Conservation (phyloP, 2,797 vertebrate species). For the Gambelia wislizenii region DNA sequence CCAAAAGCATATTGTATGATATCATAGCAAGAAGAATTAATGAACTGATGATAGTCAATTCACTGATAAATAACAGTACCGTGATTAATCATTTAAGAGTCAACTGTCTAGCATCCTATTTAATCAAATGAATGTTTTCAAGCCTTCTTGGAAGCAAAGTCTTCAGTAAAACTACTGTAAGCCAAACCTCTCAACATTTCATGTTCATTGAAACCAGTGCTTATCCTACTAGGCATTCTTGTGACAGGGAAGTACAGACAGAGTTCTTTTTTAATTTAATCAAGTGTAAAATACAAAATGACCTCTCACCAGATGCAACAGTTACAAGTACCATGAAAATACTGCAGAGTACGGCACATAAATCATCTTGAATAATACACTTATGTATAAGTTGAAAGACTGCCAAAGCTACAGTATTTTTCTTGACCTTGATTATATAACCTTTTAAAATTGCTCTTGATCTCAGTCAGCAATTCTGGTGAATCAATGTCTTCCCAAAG, state of each 20-base stretch:
- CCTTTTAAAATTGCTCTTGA: not conserved
- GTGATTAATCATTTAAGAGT: not conserved
- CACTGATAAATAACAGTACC: not conserved
- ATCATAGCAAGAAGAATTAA: not conserved
- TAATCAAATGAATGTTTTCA: not conserved
- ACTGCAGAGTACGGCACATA: not conserved
- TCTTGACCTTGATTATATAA: not conserved
- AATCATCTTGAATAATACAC: not conserved
- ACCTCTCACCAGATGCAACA: not conserved
- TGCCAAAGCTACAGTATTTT: not conserved
- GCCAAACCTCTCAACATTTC: not conserved
- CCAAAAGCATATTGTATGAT: not conserved
- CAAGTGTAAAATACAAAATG: not conserved
- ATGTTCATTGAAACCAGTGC: not conserved
- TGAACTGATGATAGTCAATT: not conserved
- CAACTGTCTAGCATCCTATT: not conserved
- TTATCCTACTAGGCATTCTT: not conserved
- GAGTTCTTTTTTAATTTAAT: not conserved
- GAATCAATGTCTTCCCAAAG: not conserved
- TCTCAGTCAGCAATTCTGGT: not conserved
- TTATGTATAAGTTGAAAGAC: not conserved
- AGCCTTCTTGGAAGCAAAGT: not conserved
- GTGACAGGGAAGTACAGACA: not conserved
- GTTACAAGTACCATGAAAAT: not conserved
- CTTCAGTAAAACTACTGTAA: not conserved